A percentile compares a stretch with the other conserved stretches of the same genome.
Evolutionary conservation across 2,113 vertebrate species (phyloP).

Genomic region (Struthidea cinerea): DNA sequence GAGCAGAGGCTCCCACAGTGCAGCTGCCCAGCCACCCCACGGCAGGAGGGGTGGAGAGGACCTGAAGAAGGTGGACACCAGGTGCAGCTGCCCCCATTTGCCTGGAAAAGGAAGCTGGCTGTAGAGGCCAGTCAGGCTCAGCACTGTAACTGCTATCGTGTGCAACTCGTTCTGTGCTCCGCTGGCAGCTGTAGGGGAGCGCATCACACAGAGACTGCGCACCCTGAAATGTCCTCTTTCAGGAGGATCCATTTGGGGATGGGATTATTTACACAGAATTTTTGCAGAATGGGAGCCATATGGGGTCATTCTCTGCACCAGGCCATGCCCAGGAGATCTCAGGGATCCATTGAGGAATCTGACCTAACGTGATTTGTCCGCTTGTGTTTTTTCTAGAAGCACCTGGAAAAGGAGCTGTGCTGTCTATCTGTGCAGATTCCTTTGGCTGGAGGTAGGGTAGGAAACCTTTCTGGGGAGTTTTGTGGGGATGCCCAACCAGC

Average conservation of each 20-base stretch:
- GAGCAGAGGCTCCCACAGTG: neutral
- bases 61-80: neutral
- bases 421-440: neutral
- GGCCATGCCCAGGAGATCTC: neutral
- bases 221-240: neutral
- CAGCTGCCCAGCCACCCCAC: fast-evolving
- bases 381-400: neutral
- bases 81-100: neutral
- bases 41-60: neutral
- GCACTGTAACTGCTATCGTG: fast-evolving
- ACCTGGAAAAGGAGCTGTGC: neutral
- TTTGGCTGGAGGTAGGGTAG: neutral
- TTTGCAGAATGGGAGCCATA: neutral
- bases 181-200: neutral
- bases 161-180: neutral
- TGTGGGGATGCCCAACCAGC: neutral
- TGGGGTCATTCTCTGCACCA: neutral
- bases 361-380: neutral
- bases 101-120: neutral
- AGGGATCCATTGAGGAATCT: neutral
- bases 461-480: neutral
- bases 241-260: neutral
- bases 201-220: neutral
- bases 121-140: neutral
- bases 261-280: neutral